Percentiles rank a stretch among this genome's conserved stretches.
Conservation (phyloP, 2,113 vertebrate species). For the Bos javanicus region DNA sequence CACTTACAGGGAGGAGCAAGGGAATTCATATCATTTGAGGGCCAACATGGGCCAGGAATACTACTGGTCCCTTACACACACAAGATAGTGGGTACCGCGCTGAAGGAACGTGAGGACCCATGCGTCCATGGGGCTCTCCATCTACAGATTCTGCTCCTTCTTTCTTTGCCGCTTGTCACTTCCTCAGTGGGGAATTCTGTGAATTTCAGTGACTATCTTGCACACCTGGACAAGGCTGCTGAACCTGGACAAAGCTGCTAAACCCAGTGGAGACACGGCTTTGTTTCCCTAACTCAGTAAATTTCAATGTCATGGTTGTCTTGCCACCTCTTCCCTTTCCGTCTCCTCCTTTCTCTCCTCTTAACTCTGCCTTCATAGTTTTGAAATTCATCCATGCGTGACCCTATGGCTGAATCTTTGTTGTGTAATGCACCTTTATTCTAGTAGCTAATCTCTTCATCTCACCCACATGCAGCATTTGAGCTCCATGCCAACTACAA, state of each 20-base stretch:
- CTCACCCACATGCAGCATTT: slow-evolving; percentile 34
- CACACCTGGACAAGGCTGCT: neutral
- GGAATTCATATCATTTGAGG: neutral
- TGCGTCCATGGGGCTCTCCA: neutral
- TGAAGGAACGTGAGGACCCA: neutral
- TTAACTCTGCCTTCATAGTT: slow-evolving; percentile 30
- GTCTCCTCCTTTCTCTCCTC: slow-evolving; percentile 1
- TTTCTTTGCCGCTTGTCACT: neutral
- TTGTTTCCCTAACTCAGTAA: slow-evolving; percentile 18
- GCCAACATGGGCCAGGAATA: neutral
- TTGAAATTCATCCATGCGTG: slow-evolving; percentile 36
- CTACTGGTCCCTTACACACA: neutral
- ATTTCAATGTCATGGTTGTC: neutral
- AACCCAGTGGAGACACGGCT: neutral
- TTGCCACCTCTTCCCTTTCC: slow-evolving; percentile 13
- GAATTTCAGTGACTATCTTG: neutral
- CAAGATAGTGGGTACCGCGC: neutral
- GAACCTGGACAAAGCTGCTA: neutral
- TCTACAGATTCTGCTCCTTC: neutral
- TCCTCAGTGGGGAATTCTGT: neutral
- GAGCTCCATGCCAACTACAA: neutral
- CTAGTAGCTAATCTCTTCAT: slow-evolving; percentile 61
- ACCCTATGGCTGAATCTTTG: neutral
- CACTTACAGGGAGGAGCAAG: neutral
- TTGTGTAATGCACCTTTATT: slow-evolving; percentile 44